Base-by-base conservation (phyloP, 2,888 invertebrate genomes). In the Drosophila kuntzei region DNA sequence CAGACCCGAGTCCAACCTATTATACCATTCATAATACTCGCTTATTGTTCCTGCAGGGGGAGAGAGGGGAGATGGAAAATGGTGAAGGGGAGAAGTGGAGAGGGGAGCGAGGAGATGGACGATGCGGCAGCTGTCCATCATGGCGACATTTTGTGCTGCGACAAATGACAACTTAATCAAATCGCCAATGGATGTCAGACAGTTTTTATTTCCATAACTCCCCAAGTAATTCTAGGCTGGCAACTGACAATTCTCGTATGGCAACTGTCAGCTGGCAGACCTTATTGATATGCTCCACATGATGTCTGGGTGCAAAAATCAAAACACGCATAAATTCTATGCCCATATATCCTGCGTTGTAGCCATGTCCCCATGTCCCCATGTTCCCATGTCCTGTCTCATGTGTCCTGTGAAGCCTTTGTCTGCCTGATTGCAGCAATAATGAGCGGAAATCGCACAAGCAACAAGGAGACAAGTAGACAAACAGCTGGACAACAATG, bases 111-210 rank as follows among this genome's bases (percentile, higher is more conserved):
- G 14, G 22, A 16, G 20, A 16, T 37, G 25, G 20, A 11, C 11
- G 32, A 12, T 65, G 76, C 64, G 58, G 58, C 76, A 76, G 69
- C 64, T 76, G 79, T 79, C 69, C 75, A 39, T 74, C 76, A 76
- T 76, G 20, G 27, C 50, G 58, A 16, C 37, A 46, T 63, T 64
- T 60, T 55, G 47, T 41, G 34, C 53, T 81, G 86, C 77, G 76
- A 79, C 76, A 77, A 76, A 76, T 87, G 87, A 87, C 87, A 78
- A 71, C 81, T 68, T 81, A 84, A 84, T 89, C 85, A 89, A 84
- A 84, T 87, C 85, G 72, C 75, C 75, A 71, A 66, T 70, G 75
- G 73, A 69, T 71, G 68, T 59, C 81, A 67, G 79, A 77, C 85
- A 65, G 68, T 74, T 77, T 83, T 72, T 87, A 74, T 84, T 68